These are phyloP conservation scores for Caenorhabditis panamensis DNA, from an alignment of 2,888 invertebrate genomes.

Conservation along the genomic window DNA sequence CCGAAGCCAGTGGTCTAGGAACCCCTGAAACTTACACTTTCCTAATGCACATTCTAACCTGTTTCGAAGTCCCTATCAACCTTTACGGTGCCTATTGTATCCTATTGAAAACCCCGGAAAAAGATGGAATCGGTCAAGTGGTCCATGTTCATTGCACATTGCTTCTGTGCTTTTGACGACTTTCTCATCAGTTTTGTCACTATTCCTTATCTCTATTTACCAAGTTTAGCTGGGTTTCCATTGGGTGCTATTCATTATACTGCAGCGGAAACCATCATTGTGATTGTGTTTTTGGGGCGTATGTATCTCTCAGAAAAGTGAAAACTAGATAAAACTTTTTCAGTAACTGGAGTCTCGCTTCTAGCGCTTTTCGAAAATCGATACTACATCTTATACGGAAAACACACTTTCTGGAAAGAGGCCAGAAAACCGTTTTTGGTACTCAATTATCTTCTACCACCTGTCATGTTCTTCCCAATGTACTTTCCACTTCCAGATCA, in stretches of 20 bases:
- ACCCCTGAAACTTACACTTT: not conserved
- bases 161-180: slow-evolving; percentile 22
- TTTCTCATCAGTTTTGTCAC: slow-evolving; percentile 18
- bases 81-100: slow-evolving; percentile 36
- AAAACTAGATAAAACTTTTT: not conserved
- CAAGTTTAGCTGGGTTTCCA: slow-evolving; percentile 26
- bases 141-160: slow-evolving; percentile 13
- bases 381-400: slow-evolving; percentile 12
- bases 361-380: slow-evolving; percentile 35
- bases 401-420: not conserved
- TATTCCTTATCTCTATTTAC: slow-evolving; percentile 23
- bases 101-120: slow-evolving; percentile 26
- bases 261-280: not conserved
- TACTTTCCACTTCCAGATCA: slow-evolving; percentile 33
- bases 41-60: not conserved
- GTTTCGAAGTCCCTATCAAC: slow-evolving; percentile 20
- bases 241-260: slow-evolving; percentile 14
- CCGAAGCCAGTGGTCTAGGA: too few species aligned
- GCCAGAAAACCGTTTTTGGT: slow-evolving; percentile 7
- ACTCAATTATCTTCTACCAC: not conserved
- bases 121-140: slow-evolving; percentile 28
- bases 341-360: slow-evolving; percentile 15
- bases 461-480: not conserved
- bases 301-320: not conserved
- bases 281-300: not conserved